Percentiles rank a stretch among this genome's conserved stretches.
Conservation (phyloP, 2,888 invertebrate genomes). For the Pristionchus entomophagus region DNA sequence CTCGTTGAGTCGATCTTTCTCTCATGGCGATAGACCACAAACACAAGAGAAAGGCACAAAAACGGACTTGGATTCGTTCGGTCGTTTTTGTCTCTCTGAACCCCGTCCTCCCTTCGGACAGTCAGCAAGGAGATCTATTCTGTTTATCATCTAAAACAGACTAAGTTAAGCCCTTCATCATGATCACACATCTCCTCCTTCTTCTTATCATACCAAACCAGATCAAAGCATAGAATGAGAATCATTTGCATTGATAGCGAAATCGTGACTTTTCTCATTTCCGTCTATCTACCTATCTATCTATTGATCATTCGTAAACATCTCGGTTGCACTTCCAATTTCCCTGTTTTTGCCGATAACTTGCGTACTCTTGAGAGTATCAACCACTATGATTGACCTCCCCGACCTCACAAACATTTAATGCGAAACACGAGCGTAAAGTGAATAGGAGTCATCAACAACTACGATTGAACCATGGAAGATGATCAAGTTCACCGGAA, state of each 20-base stretch:
- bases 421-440: neutral
- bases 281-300: neutral
- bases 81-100: neutral
- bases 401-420: neutral
- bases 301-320: neutral
- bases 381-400: slow-evolving; percentile 7
- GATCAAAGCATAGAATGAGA: neutral
- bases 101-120: too few relatives aligned
- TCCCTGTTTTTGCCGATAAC: slow-evolving; percentile 4
- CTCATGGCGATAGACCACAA: neutral
- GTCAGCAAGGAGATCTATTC: too few relatives aligned
- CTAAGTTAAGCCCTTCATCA: neutral
- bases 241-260: too few relatives aligned
- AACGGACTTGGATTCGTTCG: neutral
- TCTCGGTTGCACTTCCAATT: neutral
- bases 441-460: neutral
- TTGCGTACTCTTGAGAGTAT: neutral
- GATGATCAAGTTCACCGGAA: neutral
- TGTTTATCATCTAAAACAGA: too few relatives aligned
- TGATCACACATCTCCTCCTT: neutral
- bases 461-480: neutral
- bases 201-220: slow-evolving; percentile 12
- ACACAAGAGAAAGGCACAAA: neutral
- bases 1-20: neutral
- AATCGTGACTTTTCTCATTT: neutral